These are phyloP conservation scores for Notodonta dromedarius DNA, from an alignment of 2,888 invertebrate genomes.

Conservation along the genomic window DNA sequence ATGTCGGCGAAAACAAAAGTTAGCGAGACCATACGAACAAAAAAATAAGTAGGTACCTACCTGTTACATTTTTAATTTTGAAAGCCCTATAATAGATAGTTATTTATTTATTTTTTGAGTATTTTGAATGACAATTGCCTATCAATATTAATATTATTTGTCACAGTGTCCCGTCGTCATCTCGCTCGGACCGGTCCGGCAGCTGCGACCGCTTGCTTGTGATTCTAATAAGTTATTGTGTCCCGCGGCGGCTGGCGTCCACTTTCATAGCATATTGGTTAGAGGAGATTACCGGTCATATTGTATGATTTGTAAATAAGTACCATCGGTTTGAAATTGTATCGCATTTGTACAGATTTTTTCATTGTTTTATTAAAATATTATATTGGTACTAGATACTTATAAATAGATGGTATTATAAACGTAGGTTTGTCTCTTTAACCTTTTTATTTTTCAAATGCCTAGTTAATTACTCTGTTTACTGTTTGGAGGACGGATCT, in stretches of 20 bases:
- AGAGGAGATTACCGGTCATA: slow-evolving; percentile 40
- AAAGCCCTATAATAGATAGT: too few species aligned
- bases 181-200: slow-evolving; percentile 62
- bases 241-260: slow-evolving; percentile 35
- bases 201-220: slow-evolving; percentile 57
- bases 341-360: not conserved
- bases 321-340: not conserved
- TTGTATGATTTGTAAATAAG: slow-evolving; percentile 13
- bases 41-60: too few species aligned
- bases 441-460: too few species aligned
- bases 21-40: too few species aligned
- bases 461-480: too few species aligned
- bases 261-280: slow-evolving; percentile 41
- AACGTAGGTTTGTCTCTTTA: too few species aligned
- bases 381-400: too few species aligned
- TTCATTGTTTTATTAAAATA: not conserved
- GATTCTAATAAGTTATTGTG: slow-evolving; percentile 54
- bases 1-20: too few species aligned
- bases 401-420: too few species aligned
- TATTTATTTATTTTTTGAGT: too few species aligned
- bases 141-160: not conserved
- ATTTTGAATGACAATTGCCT: not conserved
- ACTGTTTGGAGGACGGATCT: too few species aligned
- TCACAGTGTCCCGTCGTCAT: not conserved
- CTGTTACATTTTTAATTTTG: too few species aligned